Conservation (phyloP, 2,888 invertebrate genomes). For the Lordiphosa andalusiaca region DNA sequence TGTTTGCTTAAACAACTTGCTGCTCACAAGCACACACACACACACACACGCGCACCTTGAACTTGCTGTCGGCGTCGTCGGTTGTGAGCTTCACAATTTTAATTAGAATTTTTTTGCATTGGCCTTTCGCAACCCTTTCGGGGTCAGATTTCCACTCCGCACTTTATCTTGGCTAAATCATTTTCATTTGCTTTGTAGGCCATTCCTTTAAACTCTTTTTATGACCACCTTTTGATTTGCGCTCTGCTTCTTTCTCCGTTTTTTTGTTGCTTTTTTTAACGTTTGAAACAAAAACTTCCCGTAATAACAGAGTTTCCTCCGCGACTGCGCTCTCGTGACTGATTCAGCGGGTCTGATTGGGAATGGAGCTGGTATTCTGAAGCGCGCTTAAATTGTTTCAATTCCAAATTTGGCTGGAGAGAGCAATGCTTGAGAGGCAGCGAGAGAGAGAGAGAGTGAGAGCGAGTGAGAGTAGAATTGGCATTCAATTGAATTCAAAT, state of each 20-base stretch:
- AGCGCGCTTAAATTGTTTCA: constrained; percentile 34
- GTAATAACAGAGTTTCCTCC: constrained; percentile 48
- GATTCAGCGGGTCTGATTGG: constrained; percentile 30
- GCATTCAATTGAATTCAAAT: constrained; percentile 47
- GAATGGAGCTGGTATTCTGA: constrained; percentile 2
- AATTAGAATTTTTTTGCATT: constrained; percentile 16
- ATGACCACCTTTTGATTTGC: constrained; percentile 35
- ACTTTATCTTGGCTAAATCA: constrained; percentile 18
- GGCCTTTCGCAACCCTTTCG: neutral
- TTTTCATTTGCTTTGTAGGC: constrained; percentile 16
- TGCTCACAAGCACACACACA: constrained; percentile 17
- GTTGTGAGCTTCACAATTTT: constrained; percentile 29
- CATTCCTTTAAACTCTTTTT: constrained; percentile 35
- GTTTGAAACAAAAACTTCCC: constrained; percentile 1
- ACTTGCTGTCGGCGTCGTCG: constrained; percentile 49
- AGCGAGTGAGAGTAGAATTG: constrained; percentile 17
- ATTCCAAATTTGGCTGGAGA: constrained; percentile 29
- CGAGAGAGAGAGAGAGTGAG: constrained; percentile 1
- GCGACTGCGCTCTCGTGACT: constrained; percentile 61
- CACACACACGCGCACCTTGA: constrained; percentile 50
- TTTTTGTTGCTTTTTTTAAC: constrained; percentile 10
- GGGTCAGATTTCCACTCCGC: constrained; percentile 4
- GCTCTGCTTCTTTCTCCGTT: constrained; percentile 33
- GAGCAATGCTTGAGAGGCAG: neutral
- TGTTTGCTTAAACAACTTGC: constrained; percentile 26